Conservation (phyloP, 2,888 invertebrate genomes). For the Cryptocephalus primarius region DNA sequence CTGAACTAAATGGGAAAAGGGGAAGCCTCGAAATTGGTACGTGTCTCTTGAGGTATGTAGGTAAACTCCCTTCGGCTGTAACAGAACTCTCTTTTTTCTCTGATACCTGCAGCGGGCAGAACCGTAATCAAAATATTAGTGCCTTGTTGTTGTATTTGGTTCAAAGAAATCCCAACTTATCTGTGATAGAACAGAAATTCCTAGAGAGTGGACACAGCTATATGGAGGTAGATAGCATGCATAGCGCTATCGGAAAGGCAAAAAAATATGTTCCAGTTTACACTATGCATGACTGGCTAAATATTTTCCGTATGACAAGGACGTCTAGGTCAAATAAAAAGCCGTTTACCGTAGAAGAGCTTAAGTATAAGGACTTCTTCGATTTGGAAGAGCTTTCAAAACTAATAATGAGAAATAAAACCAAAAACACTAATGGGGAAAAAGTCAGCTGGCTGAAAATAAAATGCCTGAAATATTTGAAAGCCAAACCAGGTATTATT, state of each 20-base stretch:
- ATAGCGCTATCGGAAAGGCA: conserved; percentile 11
- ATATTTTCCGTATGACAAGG: conserved; percentile 10
- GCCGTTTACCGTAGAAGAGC: conserved; percentile 7
- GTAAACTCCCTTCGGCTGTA: background rate
- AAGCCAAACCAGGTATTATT: conserved; percentile 8
- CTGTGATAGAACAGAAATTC: conserved; percentile 9
- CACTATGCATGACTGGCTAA: conserved; percentile 11
- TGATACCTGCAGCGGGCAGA: conserved; percentile 10
- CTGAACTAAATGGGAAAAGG: conserved; percentile 5
- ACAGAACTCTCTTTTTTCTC: conserved; percentile 2
- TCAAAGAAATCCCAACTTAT: conserved; percentile 6
- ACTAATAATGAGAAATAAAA: conserved; percentile 8
- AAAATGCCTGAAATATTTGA: conserved; percentile 11
- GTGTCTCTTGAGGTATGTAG: conserved; percentile 1
- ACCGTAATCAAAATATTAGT: conserved; percentile 9
- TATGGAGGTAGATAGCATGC: conserved; percentile 12
- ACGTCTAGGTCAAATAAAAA: conserved; percentile 7
- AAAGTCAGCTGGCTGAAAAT: conserved; percentile 12
- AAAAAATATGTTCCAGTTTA: conserved; percentile 11
- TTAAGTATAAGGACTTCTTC: conserved; percentile 8
- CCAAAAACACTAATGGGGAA: conserved; percentile 5
- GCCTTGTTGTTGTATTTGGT: conserved; percentile 8
- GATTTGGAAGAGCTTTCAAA: conserved; percentile 8
- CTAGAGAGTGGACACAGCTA: conserved; percentile 11
- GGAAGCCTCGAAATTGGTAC: conserved; percentile 9